These are phyloP conservation scores for Channa striata DNA, from an alignment of 2,797 vertebrate genomes.

Conservation along the genomic window DNA sequence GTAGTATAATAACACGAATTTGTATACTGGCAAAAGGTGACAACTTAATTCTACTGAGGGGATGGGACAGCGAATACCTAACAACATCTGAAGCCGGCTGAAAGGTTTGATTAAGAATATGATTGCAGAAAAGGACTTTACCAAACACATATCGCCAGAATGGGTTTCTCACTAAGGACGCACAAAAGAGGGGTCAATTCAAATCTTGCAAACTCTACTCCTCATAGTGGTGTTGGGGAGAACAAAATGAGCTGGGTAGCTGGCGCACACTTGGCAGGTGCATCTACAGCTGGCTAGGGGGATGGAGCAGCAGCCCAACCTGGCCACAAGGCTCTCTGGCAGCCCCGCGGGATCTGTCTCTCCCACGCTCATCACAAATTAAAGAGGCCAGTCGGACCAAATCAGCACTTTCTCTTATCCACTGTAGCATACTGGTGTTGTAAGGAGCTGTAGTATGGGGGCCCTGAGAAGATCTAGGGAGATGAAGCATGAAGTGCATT, in stretches of 20 bases:
- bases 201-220: conserved; percentile 28
- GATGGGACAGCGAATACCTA: neutral
- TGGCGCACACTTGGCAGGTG: conserved; percentile 69
- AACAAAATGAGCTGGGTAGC: conserved; percentile 26
- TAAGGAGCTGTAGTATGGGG: conserved; percentile 39
- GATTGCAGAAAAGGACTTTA: neutral
- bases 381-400: conserved; percentile 66
- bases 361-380: conserved; percentile 78
- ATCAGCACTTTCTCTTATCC: conserved; percentile 68
- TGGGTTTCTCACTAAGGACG: neutral
- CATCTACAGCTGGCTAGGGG: conserved; percentile 61
- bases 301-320: conserved; percentile 51
- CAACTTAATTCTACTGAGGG: conserved; percentile 2
- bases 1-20: conserved; percentile 24
- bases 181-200: conserved; percentile 22
- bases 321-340: conserved; percentile 60
- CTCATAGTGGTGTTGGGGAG: conserved; percentile 9
- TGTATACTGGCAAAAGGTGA: conserved; percentile 16
- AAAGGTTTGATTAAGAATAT: conserved; percentile 8
- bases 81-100: conserved; percentile 4
- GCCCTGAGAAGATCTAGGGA: conserved; percentile 54
- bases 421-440: conserved; percentile 58
- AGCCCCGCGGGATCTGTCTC: conserved; percentile 53
- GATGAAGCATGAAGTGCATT: conserved; percentile 64
- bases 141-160: neutral